A percentile compares a stretch with the other conserved stretches of the same genome.
Conservation (phyloP, 2,797 vertebrate species). For the Coranthus polyacanthus region DNA sequence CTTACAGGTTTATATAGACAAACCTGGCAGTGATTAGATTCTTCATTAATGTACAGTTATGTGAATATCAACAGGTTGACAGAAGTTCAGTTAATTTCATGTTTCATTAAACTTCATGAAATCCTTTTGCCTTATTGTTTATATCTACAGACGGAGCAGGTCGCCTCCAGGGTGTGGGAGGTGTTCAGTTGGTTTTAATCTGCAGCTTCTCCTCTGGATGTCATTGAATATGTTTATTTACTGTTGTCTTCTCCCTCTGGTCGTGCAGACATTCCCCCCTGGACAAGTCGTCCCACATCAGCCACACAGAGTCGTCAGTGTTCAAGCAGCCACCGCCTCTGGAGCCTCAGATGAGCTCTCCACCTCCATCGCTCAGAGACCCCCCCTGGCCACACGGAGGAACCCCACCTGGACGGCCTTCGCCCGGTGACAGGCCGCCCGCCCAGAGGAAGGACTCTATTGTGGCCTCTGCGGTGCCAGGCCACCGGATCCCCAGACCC, state of each 20-base stretch:
- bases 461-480: slow-evolving; percentile 34
- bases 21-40: no score
- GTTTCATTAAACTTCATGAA: no score
- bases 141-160: no score
- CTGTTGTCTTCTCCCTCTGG: neutral
- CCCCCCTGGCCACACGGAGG: slow-evolving; percentile 87
- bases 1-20: no score
- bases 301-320: slow-evolving; percentile 86
- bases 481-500: slow-evolving; percentile 82
- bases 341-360: slow-evolving; percentile 80
- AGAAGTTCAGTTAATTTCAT: no score
- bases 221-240: neutral
- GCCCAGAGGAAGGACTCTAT: slow-evolving; percentile 75
- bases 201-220: neutral
- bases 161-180: no score
- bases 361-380: slow-evolving; percentile 80
- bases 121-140: no score
- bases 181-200: no score
- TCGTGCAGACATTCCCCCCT: slow-evolving; percentile 87
- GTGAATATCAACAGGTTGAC: no score
- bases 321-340: slow-evolving; percentile 86
- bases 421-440: slow-evolving; percentile 71
- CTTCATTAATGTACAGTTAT: no score
- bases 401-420: slow-evolving; percentile 78
- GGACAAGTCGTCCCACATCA: slow-evolving; percentile 89